These are phyloP conservation scores for Zingel zingel DNA, from an alignment of 2,113 vertebrate species.

Conservation along the genomic window DNA sequence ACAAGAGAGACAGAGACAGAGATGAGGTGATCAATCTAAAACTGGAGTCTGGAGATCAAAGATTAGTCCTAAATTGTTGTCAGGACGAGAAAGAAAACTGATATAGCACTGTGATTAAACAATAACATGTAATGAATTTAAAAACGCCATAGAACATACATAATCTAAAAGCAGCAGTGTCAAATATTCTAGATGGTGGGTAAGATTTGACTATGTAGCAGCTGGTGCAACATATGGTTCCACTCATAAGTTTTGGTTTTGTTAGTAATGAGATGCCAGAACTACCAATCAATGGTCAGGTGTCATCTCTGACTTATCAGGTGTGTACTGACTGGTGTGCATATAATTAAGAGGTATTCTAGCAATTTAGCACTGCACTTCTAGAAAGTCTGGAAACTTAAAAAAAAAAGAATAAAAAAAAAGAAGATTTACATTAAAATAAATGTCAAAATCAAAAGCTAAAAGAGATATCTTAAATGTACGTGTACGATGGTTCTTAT, in stretches of 20 bases:
- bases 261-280: background rate
- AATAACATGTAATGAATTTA: slow-evolving; percentile 4
- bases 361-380: background rate
- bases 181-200: background rate
- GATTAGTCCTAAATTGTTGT: background rate
- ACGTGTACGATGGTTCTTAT: too few species aligned
- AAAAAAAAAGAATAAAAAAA: too few species aligned
- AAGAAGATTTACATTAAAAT: too few species aligned
- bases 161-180: background rate
- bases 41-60: background rate
- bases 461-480: too few species aligned
- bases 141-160: background rate
- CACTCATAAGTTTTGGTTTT: slow-evolving; percentile 16
- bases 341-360: background rate
- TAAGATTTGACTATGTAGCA: slow-evolving; percentile 11
- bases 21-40: background rate
- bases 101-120: background rate
- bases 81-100: background rate
- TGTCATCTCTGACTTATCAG: background rate
- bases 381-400: background rate
- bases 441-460: too few species aligned
- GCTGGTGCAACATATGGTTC: slow-evolving; percentile 23
- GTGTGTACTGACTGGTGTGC: background rate
- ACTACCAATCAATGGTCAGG: background rate
- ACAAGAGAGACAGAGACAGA: slow-evolving; percentile 2